Evolutionary conservation across 30 jellyfish, hydroid and myxozoan species (phyloP), one percentile per base, ranked within the genome.

Genomic region (Rhopilema esculentum): DNA sequence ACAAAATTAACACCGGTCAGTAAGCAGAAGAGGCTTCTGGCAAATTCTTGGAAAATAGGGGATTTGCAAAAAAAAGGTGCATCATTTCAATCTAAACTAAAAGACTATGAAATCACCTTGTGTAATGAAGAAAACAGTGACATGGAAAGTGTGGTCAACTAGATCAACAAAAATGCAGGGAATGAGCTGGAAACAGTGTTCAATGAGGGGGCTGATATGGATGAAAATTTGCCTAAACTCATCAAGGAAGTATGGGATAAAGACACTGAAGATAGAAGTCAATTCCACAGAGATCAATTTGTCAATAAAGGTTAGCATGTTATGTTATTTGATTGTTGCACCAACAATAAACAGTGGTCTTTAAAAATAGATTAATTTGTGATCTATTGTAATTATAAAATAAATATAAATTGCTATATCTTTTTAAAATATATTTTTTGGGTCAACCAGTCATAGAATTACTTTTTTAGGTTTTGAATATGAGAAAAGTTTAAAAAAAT

Each of bases 281-380:
- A 78, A 26, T 78, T 78, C 79, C 53, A 78, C 79, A 78, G 66
- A 78, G 88, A 78, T 78, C 88, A 78, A 30, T 78, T 78, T 27
- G 20, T 12, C 19, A 78, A 50, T 57, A 0, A 78, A 53, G 88
- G 88, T 78, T 23, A 57, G 30, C 69, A 57, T 57, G 26, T 77
- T 6, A 21, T 16, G 63, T 1, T 26, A 32, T 74, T 8, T 20
- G 12, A 40, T 40, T 40, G 57, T 40, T 40, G 57, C 57, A 40
- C 57, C 57, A 40, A 40, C 57, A 40, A 40, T 40, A 40, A 40
- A 40, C 57, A 40, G 57, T 40, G 57, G 57, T 40, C 57, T 40
- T 40, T 40, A 40, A 40, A 12, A 40, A 40, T 40, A 40, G 57
- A 40, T 40, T 40, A 40, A 40, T 40, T 71, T 33, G 52, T 25